phyloP scores from a whole-genome alignment of 1,140 invertebrate genomes.

The Grapholita molesta region DNA sequence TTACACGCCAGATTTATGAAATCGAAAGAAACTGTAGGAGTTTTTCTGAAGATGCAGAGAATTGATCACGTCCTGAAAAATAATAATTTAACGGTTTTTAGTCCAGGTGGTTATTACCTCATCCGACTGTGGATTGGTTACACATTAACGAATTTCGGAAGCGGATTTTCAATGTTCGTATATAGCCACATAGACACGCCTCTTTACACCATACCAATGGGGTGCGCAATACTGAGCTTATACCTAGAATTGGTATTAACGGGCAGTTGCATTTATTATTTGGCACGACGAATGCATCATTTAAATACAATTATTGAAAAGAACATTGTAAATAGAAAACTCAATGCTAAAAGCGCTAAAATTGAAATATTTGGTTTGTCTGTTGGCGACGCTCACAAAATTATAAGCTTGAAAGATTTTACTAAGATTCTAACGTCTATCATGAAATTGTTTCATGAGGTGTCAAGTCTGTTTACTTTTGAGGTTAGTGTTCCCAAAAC shows the following conservation, averaged over 20 bases:
- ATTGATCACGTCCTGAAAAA: slow-evolving; percentile 8
- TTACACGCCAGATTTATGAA: slow-evolving; percentile 11
- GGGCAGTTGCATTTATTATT: slow-evolving; percentile 11
- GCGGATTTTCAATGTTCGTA: background rate
- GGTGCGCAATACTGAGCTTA: background rate
- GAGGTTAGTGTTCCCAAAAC: slow-evolving; percentile 21
- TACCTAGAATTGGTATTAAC: slow-evolving; percentile 9
- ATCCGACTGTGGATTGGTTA: background rate
- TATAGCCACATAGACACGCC: background rate
- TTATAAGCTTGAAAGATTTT: background rate
- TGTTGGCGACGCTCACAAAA: background rate
- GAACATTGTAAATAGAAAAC: background rate
- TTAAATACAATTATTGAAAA: background rate
- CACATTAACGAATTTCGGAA: background rate
- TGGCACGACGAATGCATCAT: background rate
- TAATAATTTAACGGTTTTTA: background rate
- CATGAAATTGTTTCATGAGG: slow-evolving; percentile 19
- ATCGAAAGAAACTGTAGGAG: background rate
- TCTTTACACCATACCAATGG: background rate
- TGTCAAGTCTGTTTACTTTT: slow-evolving; percentile 20
- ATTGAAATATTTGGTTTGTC: background rate
- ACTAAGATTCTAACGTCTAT: slow-evolving; percentile 6
- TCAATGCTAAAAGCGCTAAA: background rate
- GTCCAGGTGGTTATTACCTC: background rate
- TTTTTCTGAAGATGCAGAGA: slow-evolving; percentile 19